phyloP scores from a whole-genome alignment of 35 echinoderm and acorn worm genomes.

The Chiridota heheva region DNA sequence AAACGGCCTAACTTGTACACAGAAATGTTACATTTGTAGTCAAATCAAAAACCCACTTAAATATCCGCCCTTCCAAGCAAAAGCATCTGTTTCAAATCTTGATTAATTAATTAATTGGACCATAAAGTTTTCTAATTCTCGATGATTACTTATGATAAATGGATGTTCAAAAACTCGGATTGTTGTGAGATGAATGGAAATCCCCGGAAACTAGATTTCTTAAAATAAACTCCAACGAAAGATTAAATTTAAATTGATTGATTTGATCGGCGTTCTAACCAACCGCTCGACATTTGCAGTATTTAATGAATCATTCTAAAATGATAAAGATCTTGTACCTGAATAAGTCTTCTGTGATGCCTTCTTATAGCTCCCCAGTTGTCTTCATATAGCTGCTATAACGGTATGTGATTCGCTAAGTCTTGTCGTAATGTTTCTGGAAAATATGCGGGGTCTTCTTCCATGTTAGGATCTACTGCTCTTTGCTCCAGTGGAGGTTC shows the following conservation, averaged over 20 bases:
- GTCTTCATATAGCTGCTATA: background rate
- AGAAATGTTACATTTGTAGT: constrained; percentile 4
- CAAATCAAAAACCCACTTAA: constrained; percentile 10
- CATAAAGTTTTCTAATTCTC: background rate
- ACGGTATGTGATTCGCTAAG: background rate
- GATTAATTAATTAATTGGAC: background rate
- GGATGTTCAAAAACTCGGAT: constrained; percentile 29
- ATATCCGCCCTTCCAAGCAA: background rate
- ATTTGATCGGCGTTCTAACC: background rate
- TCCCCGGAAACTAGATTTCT: background rate
- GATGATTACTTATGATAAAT: background rate
- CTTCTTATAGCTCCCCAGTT: constrained; percentile 17
- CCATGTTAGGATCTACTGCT: background rate
- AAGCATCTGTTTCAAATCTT: constrained; percentile 1
- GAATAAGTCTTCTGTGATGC: constrained; percentile 1
- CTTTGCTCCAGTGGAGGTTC: background rate
- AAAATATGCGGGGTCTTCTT: background rate
- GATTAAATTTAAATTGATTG: constrained; percentile 12
- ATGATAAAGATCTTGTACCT: constrained; percentile 29
- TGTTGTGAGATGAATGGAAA: constrained; percentile 29
- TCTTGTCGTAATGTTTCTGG: background rate
- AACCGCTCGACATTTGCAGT: background rate
- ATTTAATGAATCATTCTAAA: constrained; percentile 18
- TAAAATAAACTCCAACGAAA: constrained; percentile 28
- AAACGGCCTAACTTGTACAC: constrained; percentile 26